Percentiles rank a stretch among this genome's conserved stretches.
Conservation (phyloP, 2,113 vertebrate species). For the Haemorhous mexicanus region DNA sequence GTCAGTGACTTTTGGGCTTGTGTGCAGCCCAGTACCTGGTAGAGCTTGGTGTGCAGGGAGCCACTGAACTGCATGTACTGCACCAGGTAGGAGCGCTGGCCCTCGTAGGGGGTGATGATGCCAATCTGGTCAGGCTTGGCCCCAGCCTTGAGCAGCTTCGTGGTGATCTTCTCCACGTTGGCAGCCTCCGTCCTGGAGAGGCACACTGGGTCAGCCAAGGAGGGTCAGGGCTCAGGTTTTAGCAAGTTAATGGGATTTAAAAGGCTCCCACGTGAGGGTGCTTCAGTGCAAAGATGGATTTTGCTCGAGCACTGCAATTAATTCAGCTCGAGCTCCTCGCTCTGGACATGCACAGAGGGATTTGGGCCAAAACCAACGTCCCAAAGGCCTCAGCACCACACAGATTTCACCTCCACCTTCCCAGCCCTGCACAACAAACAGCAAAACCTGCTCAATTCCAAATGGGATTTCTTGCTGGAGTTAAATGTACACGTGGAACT, state of each 20-base stretch:
- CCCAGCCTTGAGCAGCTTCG: constrained; percentile 91
- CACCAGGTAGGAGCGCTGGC: constrained; percentile 96
- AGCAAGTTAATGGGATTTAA: background rate
- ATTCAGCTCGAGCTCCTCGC: background rate
- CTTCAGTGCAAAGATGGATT: background rate
- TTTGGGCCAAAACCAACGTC: accelerated
- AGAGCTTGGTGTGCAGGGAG: constrained; percentile 98
- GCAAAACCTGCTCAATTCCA: background rate
- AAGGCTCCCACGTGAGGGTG: background rate
- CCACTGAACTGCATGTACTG: constrained; percentile 99
- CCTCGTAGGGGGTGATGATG: constrained; percentile 97
- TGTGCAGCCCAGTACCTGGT: constrained; percentile 80
- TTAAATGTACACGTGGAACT: accelerated
- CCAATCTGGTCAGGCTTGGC: constrained; percentile 98
- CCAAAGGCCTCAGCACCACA: background rate
- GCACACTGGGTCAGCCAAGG: background rate
- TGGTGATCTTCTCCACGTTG: constrained; percentile 99
- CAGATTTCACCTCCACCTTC: background rate
- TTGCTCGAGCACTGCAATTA: accelerated
- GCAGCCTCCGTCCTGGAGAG: constrained; percentile 89
- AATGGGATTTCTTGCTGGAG: background rate
- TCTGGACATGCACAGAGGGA: background rate
- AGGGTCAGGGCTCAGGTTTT: background rate
- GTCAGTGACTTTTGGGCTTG: background rate
- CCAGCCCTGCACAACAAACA: background rate